Base-by-base conservation (phyloP, 2,888 invertebrate genomes). In the Oligia fasciuncula region DNA sequence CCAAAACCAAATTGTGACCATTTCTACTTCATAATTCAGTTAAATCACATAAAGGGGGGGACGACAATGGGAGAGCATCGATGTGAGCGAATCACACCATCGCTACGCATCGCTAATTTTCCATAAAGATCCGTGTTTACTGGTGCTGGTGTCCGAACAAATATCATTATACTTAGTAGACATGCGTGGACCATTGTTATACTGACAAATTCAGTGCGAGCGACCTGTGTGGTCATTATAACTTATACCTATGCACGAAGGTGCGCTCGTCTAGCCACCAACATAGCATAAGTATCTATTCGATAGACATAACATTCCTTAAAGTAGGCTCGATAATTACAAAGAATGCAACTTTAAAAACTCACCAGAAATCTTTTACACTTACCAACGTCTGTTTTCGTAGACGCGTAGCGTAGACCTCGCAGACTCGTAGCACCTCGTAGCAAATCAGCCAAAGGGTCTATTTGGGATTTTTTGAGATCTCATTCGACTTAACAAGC, bases 81-180 rank as follows among this genome's bases (percentile, higher is more conserved):
- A 95, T 96, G 96, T 96, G 95, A 95, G 95, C 96, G 95, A 96
- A 96, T 97, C 96, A 96, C 96, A 96, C 96, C 95, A 95, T 94
- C 95, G 96, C 91, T 91, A 96, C 96, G 96, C 95, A 92, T 95
- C 94, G 96, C 95, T 95, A 93, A 95, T 94, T 95, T 93, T 94
- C 94, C 95, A 96, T 96, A 94, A 94, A 90, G 89, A 90, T 90
- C 90, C 90, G 86, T 91, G 91, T 93, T 94, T 93, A 92, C 90
- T 91, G 91, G 92, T 92, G 92, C 92, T 92, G 91, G 91, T 94
- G 93, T 93, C 93, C 93, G 92, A 92, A 94, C 94, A 89, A 92
- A 93, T 93, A 95, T 94, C 91, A 92, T 92, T 88, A 90, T 92
- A 93, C 93, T 93, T 93, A 91, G 91, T 93, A 92, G 87, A 91